Conservation (phyloP, 2,113 vertebrate species). For the Tetrax tetrax region DNA sequence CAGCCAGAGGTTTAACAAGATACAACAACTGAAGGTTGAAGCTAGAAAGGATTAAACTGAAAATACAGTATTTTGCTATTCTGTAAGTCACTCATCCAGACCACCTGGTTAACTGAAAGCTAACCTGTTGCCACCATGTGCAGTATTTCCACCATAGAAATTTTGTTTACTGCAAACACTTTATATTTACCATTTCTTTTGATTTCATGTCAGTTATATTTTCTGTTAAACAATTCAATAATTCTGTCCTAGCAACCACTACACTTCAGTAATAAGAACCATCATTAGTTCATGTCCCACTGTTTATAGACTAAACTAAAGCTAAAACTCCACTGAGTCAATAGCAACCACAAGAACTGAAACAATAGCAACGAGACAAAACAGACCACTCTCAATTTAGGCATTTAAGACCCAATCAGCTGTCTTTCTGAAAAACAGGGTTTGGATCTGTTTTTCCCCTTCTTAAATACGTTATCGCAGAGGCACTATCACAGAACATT, state of each 20-base stretch:
- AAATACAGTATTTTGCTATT: background rate
- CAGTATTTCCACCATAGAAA: background rate
- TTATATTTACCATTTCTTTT: background rate
- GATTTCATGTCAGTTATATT: background rate
- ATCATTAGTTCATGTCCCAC: background rate
- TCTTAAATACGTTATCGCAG: too few species aligned
- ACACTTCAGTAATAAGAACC: background rate
- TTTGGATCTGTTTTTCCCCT: background rate
- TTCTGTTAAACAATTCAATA: background rate
- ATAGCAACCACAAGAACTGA: background rate
- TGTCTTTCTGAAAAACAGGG: background rate
- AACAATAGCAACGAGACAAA: background rate
- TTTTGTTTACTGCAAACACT: background rate
- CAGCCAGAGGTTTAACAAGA: background rate
- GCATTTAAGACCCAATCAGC: background rate
- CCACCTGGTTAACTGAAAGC: background rate
- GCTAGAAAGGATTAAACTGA: background rate
- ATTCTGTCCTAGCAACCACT: background rate
- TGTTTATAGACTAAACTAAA: background rate
- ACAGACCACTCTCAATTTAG: background rate
- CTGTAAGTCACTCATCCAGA: background rate
- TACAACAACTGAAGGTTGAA: background rate
- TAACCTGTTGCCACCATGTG: background rate
- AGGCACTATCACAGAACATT: too few species aligned
- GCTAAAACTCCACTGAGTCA: background rate